Conservation (phyloP, 2,888 invertebrate species). For the Athrips mouffetella region DNA sequence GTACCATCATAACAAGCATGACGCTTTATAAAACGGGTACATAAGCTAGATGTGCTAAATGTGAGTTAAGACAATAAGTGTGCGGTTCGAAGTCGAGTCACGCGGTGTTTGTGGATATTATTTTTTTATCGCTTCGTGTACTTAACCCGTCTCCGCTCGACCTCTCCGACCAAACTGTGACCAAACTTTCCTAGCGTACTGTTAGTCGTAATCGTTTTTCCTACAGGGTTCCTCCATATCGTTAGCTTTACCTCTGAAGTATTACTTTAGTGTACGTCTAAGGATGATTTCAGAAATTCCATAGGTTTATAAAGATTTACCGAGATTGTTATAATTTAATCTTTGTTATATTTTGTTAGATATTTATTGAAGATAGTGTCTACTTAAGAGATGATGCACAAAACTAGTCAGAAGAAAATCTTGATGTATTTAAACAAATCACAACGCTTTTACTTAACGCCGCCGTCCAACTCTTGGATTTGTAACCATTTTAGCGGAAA, state of each 20-base stretch:
- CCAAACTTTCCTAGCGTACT: conserved; percentile 63
- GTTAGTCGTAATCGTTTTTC: conserved; percentile 64
- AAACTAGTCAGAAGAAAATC: conserved; percentile 21
- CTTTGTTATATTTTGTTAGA: conserved; percentile 28
- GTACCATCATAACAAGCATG: conserved; percentile 46
- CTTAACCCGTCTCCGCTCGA: conserved; percentile 51
- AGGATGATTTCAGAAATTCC: conserved; percentile 63
- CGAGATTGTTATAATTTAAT: conserved; percentile 46
- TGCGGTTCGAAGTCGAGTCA: conserved; percentile 56
- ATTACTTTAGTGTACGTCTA: conserved; percentile 65
- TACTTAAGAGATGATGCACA: conserved; percentile 23
- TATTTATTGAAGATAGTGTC: conserved; percentile 19
- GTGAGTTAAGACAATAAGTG: conserved; percentile 63
- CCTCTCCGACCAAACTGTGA: conserved; percentile 60
- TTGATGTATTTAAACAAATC: conserved; percentile 21
- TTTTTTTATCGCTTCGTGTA: conserved; percentile 61
- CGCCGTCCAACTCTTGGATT: conserved; percentile 45
- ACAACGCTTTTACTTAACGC: conserved; percentile 46
- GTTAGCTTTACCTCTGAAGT: conserved; percentile 75
- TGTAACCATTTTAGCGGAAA: conserved; percentile 14
- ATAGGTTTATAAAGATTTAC: conserved; percentile 54
- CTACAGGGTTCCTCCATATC: conserved; percentile 78
- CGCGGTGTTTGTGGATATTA: conserved; percentile 53
- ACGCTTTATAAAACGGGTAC: conserved; percentile 66
- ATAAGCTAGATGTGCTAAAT: conserved; percentile 42